A percentile compares a stretch with the other conserved stretches of the same genome.
These are phyloP conservation scores for Aspiorhynchus laticeps DNA, from an alignment of 2,113 vertebrate genomes.

Conservation along the genomic window DNA sequence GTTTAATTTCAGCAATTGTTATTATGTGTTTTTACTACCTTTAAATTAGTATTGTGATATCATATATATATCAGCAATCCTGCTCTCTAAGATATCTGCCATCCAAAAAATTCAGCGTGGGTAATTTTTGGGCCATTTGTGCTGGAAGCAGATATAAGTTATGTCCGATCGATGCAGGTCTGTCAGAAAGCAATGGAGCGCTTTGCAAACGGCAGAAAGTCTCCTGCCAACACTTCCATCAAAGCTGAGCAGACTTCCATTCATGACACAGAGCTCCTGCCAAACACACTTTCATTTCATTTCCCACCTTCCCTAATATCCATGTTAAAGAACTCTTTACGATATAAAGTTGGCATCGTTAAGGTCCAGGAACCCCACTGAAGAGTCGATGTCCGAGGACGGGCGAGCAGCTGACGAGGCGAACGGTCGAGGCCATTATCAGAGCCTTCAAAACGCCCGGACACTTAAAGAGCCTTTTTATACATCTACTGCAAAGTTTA, in stretches of 20 bases:
- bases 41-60: too few species aligned
- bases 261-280: not conserved
- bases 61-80: not conserved
- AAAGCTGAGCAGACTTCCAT: not conserved
- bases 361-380: constrained; percentile 4
- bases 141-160: not conserved
- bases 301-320: not conserved
- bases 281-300: constrained; percentile 30
- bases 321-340: constrained; percentile 54
- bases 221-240: constrained; percentile 21
- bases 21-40: too few species aligned
- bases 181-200: not conserved
- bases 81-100: not conserved
- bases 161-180: constrained; percentile 2
- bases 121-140: not conserved
- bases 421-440: not conserved
- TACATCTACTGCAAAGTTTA: constrained; percentile 63
- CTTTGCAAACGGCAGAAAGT: not conserved
- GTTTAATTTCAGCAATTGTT: too few species aligned
- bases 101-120: not conserved
- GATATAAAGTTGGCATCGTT: constrained; percentile 53
- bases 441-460: constrained; percentile 53
- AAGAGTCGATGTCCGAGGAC: not conserved
- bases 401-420: not conserved
- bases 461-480: constrained; percentile 63